These are phyloP conservation scores for Acromyrmex echinatior DNA, from an alignment of 1,140 invertebrate species.

Conservation along the genomic window DNA sequence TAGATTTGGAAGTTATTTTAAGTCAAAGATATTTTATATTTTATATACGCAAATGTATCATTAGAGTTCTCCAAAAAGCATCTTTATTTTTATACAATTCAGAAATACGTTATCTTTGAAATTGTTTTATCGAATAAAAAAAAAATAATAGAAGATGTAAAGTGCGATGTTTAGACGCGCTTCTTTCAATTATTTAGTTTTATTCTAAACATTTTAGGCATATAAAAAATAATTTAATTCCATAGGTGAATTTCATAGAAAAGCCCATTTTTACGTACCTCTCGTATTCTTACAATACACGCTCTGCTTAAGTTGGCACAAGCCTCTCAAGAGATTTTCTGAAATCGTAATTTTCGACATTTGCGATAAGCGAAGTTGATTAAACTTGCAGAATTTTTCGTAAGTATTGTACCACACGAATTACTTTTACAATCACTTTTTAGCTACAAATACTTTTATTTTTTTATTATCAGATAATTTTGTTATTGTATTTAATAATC, in stretches of 20 bases:
- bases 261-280: constrained; percentile 20
- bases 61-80: not conserved
- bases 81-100: constrained; percentile 17
- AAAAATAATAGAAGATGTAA: not conserved
- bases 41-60: not conserved
- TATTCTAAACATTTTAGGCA: not conserved
- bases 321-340: constrained; percentile 34
- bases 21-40: not conserved
- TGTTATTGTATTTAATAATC: not conserved
- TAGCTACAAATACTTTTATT: not conserved
- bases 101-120: not conserved
- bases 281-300: constrained; percentile 53
- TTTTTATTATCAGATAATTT: not conserved
- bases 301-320: constrained; percentile 54
- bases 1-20: not conserved
- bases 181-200: constrained; percentile 6
- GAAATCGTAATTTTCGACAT: constrained; percentile 52
- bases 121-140: not conserved
- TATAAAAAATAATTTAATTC: constrained; percentile 66
- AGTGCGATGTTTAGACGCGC: too few species aligned
- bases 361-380: not conserved
- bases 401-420: not conserved
- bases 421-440: not conserved
- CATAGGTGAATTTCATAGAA: constrained; percentile 52
- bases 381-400: not conserved